A percentile compares a stretch with the other conserved stretches of the same genome.
phyloP scores from a whole-genome alignment of 2,113 vertebrate species.

The Vanacampus margaritifer region DNA sequence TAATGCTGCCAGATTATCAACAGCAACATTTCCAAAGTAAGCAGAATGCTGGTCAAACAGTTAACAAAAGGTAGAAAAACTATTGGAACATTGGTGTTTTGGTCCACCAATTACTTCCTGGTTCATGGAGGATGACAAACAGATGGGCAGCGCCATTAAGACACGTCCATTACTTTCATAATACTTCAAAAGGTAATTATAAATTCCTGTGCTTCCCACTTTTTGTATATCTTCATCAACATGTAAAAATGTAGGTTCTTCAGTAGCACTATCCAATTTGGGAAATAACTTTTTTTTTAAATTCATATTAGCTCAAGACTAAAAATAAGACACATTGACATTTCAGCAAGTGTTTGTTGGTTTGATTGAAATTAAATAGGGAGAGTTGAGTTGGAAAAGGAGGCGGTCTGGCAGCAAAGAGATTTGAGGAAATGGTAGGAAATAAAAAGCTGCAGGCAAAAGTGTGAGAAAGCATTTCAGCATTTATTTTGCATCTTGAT shows the following conservation, averaged over 20 bases:
- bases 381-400: constrained; percentile 42
- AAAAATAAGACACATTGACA: constrained; percentile 27
- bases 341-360: constrained; percentile 50
- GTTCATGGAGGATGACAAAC: too few species aligned
- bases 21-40: background rate
- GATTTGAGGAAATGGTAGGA: constrained; percentile 39
- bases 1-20: background rate
- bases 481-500: constrained; percentile 33
- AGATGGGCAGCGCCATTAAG: too few species aligned
- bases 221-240: too few species aligned
- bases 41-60: background rate
- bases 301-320: constrained; percentile 1
- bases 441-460: constrained; percentile 36
- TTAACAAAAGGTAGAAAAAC: background rate
- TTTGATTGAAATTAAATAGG: constrained; percentile 42
- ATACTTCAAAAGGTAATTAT: too few species aligned
- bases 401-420: constrained; percentile 41
- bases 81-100: background rate
- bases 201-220: too few species aligned
- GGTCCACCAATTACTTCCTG: too few species aligned
- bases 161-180: too few species aligned
- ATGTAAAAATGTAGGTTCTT: too few species aligned
- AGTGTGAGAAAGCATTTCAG: constrained; percentile 13
- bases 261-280: too few species aligned
- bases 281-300: too few species aligned